Evolutionary conservation across 1,140 invertebrate genomes (phyloP).

Genomic region (Solen grandis): DNA sequence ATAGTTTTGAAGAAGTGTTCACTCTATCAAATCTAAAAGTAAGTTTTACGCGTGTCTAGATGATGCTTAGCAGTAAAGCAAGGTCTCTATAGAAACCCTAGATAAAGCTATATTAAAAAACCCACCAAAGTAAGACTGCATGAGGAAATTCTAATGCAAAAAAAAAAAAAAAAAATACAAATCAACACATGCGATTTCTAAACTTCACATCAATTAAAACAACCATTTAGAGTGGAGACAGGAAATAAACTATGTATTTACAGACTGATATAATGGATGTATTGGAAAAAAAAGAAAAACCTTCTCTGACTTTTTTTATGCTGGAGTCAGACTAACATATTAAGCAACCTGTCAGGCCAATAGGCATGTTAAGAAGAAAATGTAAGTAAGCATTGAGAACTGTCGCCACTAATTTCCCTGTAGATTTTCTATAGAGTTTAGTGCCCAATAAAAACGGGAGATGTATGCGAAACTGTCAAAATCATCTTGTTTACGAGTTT

Average conservation of each 20-base stretch:
- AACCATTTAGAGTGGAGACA: constrained; percentile 33
- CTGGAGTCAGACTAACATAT: constrained; percentile 52
- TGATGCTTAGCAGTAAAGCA: too few relatives aligned
- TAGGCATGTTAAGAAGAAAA: constrained; percentile 53
- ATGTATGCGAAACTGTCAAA: constrained; percentile 56
- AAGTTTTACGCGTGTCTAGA: too few relatives aligned
- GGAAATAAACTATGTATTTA: constrained; percentile 35
- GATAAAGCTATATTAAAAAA: too few relatives aligned
- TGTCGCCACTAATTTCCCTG: constrained; percentile 58
- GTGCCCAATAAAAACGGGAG: constrained; percentile 53
- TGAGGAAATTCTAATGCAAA: too few relatives aligned
- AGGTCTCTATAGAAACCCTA: too few relatives aligned
- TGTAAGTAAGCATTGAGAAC: constrained; percentile 52
- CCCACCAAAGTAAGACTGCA: too few relatives aligned
- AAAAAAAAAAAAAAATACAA: too few relatives aligned
- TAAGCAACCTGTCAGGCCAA: constrained; percentile 53
- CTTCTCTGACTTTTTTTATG: constrained; percentile 52
- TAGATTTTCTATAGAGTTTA: constrained; percentile 56
- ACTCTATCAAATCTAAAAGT: too few relatives aligned
- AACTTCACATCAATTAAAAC: constrained; percentile 45
- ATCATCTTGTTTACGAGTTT: constrained; percentile 53
- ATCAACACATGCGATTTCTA: too few relatives aligned
- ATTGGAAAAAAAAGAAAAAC: constrained; percentile 41
- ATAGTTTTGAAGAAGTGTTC: too few relatives aligned
- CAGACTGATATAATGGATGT: constrained; percentile 36